Evolutionary conservation across 2,797 vertebrate species (phyloP), one percentile per base, ranked within the genome.

Genomic region (Protonibea diacanthus): DNA sequence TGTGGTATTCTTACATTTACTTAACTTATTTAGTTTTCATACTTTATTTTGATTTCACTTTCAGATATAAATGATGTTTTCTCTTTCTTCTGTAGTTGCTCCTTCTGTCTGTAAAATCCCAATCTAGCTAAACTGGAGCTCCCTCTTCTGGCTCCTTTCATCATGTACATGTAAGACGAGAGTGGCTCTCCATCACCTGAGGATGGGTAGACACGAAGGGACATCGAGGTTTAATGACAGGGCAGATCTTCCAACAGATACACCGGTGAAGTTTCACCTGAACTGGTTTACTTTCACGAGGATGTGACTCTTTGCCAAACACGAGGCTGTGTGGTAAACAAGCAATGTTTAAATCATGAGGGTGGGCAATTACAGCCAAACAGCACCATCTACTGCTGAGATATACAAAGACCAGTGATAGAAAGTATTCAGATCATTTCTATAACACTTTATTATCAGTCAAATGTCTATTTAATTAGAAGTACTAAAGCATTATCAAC

Each of bases 341-440:
- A 44, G 20, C 21, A 33, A 17, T 3, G 11, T 40, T 21, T 38
- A 21, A 13, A 60, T 7, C 5, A 68, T 7, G 0, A 10, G 23
- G 1, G 27, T 12, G 17, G 42, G 64, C 5, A 74, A 38, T 38
- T 65, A 25, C 29, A 68, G 58, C 51, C 63, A 2, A 67, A 65
- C 15, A 80, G 49, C 59, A 13, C 74, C 83, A 83, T 65, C 86
- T 83, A 71, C 21, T 53, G 80, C 40, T 51, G 25, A 72, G 6
- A 63, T 52, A n/a, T 47, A 14, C 1, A 55, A 69, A 69, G 8
- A 33, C 2, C 8, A 49, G 55, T 2, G 23, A 38, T 65, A 40
- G 20, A 12, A 51, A 68, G 3, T 49, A 13, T 9, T 8, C 21
- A 7, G 27, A 48, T 42, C 3, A 11, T 23, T 44, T 55, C 17